Evolutionary conservation across 2,888 invertebrate genomes (phyloP).

Genomic region (Drosophila rubida): DNA sequence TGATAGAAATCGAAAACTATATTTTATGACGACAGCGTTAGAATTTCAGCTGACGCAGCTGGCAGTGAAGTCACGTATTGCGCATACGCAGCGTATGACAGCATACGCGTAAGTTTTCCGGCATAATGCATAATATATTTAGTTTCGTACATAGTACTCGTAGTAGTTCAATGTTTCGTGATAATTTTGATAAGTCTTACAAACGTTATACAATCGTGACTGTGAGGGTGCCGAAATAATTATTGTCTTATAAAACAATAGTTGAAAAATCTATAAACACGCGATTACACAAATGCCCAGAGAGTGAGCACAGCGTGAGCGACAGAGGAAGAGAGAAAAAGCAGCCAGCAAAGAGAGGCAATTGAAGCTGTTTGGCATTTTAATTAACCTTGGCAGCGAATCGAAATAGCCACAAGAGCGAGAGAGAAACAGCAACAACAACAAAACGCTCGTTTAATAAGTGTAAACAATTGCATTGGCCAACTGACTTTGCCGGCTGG

Average conservation of each 20-base stretch:
- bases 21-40: constrained; percentile 11
- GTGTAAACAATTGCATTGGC: constrained; percentile 71
- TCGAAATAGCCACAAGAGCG: constrained; percentile 44
- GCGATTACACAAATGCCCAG: constrained; percentile 60
- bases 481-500: constrained; percentile 78
- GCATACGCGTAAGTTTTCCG: constrained; percentile 45
- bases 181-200: constrained; percentile 67
- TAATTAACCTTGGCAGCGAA: constrained; percentile 80
- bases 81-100: constrained; percentile 68
- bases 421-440: constrained; percentile 23
- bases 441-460: constrained; percentile 43
- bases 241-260: constrained; percentile 65
- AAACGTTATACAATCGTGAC: constrained; percentile 57
- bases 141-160: constrained; percentile 4
- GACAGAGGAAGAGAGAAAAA: constrained; percentile 1
- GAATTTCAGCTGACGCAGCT: constrained; percentile 44
- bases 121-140: constrained; percentile 22
- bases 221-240: constrained; percentile 56
- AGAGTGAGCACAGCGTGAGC: constrained; percentile 17
- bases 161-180: constrained; percentile 60
- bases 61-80: constrained; percentile 58
- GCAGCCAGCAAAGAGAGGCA: background rate
- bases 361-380: constrained; percentile 69
- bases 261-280: constrained; percentile 59
- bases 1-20: constrained; percentile 11